A percentile compares a stretch with the other conserved stretches of the same genome.
Conservation (phyloP, 2,113 vertebrate species). For the Ginglymostoma cirratum region DNA sequence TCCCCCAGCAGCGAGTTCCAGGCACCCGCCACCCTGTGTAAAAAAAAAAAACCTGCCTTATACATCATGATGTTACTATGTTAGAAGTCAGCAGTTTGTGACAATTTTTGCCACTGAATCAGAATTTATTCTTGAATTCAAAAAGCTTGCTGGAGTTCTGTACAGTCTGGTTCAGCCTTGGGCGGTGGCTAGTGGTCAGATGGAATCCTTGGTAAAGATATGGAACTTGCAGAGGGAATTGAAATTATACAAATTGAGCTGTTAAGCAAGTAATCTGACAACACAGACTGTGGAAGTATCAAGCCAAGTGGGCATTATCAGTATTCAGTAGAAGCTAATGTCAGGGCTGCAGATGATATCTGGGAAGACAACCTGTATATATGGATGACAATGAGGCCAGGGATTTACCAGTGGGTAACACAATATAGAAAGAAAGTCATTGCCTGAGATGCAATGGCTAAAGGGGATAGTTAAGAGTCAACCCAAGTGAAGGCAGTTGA, state of each 20-base stretch:
- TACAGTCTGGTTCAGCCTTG: too few relatives aligned
- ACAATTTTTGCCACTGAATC: too few relatives aligned
- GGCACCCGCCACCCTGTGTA: too few relatives aligned
- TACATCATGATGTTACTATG: too few relatives aligned
- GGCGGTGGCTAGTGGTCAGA: too few relatives aligned
- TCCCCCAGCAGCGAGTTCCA: too few relatives aligned
- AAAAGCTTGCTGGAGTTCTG: too few relatives aligned
- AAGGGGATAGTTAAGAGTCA: neutral
- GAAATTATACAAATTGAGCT: neutral
- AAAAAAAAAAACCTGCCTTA: too few relatives aligned
- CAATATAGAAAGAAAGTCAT: neutral
- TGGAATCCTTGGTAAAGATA: neutral
- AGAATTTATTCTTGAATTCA: too few relatives aligned
- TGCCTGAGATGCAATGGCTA: neutral
- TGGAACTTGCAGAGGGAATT: neutral
- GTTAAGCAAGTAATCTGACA: neutral
- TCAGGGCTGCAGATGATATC: neutral
- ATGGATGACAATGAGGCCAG: neutral
- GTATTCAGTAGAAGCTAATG: neutral
- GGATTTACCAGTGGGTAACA: neutral
- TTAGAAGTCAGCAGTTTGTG: too few relatives aligned
- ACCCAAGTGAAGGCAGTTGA: neutral
- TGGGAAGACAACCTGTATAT: neutral
- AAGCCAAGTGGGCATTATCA: neutral
- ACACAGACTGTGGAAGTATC: neutral